A percentile compares a stretch with the other conserved stretches of the same genome.
These are phyloP conservation scores for Amblyjoppa fuscipennis DNA, from an alignment of 2,888 invertebrate genomes.

Conservation along the genomic window DNA sequence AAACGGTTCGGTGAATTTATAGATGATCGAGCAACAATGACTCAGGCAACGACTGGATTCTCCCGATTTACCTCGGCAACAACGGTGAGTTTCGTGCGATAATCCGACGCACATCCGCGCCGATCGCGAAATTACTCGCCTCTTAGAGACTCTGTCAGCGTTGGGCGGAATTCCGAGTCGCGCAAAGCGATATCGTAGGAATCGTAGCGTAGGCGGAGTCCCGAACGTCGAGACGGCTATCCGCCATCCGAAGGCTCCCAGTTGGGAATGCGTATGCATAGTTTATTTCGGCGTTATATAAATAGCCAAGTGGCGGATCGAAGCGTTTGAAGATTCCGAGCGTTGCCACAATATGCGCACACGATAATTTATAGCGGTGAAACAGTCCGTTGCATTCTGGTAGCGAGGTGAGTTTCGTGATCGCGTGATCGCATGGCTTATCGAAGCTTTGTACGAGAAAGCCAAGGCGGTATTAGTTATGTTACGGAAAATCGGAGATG, in stretches of 20 bases:
- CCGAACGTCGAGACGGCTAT: neutral
- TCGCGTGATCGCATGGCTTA: conserved; percentile 20
- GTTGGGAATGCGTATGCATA: conserved; percentile 1
- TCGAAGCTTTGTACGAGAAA: neutral
- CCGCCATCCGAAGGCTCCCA: neutral
- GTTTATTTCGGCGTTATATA: neutral
- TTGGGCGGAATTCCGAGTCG: neutral
- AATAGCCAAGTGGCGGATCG: neutral
- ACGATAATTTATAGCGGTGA: conserved; percentile 24
- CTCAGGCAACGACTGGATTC: neutral
- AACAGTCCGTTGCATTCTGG: conserved; percentile 32
- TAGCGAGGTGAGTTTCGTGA: conserved; percentile 32
- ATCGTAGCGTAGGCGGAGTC: neutral
- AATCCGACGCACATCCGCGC: neutral
- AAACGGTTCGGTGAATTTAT: neutral
- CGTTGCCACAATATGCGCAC: neutral
- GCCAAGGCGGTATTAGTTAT: neutral
- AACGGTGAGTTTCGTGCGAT: neutral
- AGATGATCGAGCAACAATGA: neutral
- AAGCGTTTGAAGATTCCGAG: conserved; percentile 12
- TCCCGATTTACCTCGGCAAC: no score
- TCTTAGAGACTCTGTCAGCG: neutral
- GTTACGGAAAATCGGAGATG: neutral
- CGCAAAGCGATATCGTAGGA: neutral
- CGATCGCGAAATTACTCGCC: neutral